A percentile compares a stretch with the other conserved stretches of the same genome.
phyloP scores from a whole-genome alignment of 1,140 invertebrate genomes.

The Diorhabda sublineata region DNA sequence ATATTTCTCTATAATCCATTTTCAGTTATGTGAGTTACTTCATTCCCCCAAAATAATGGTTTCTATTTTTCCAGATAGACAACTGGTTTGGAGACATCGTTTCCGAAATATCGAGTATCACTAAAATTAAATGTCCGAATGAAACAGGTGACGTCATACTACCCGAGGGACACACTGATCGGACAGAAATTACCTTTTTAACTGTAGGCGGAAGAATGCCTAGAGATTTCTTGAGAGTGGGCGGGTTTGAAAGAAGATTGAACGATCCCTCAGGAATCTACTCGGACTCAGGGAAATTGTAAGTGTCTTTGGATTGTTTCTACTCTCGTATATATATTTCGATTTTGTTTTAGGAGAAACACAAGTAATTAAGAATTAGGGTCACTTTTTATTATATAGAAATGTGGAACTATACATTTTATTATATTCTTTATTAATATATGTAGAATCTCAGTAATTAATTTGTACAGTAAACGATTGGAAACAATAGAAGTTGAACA shows the following conservation, averaged over 20 bases:
- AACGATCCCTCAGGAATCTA: constrained; percentile 31
- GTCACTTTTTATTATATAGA: background rate
- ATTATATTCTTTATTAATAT: no score
- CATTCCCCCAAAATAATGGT: background rate
- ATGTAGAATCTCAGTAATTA: no score
- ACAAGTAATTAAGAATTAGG: constrained; percentile 2
- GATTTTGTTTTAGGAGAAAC: background rate
- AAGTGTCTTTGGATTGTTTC: constrained; percentile 19
- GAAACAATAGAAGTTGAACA: no score
- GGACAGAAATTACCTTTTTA: constrained; percentile 38
- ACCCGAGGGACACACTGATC: constrained; percentile 29
- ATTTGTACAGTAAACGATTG: no score
- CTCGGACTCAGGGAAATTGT: constrained; percentile 17
- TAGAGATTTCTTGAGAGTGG: constrained; percentile 29
- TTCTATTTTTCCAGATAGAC: background rate
- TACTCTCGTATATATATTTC: constrained; percentile 3
- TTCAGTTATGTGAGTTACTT: background rate
- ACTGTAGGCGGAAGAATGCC: constrained; percentile 34
- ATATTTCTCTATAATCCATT: no score
- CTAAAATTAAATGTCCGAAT: constrained; percentile 16
- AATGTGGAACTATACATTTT: no score
- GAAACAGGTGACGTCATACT: constrained; percentile 29
- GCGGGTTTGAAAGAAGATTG: constrained; percentile 32
- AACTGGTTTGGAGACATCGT: no score
- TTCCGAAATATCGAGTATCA: background rate